Conservation (phyloP, 2,797 vertebrate genomes). For the Rhinatrema bivittatum region DNA sequence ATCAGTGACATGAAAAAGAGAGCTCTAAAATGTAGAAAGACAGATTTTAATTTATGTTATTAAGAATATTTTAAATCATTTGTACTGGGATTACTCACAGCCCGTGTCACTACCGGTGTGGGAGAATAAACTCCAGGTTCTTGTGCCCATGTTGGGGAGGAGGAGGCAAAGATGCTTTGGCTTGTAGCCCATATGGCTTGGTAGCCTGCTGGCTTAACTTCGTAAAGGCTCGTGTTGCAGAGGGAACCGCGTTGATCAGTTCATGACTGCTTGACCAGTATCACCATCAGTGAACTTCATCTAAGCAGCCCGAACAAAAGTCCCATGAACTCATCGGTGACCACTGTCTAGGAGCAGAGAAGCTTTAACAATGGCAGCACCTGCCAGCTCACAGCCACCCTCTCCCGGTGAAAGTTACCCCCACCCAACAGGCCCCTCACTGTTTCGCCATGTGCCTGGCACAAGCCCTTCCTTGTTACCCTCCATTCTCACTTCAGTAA, state of each 20-base stretch:
- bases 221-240: slow-evolving; percentile 32
- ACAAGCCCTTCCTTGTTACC: slow-evolving; percentile 75
- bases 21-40: too few relatives aligned
- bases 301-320: slow-evolving; percentile 38
- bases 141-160: slow-evolving; percentile 15
- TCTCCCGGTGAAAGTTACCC: slow-evolving; percentile 48
- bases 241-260: slow-evolving; percentile 27
- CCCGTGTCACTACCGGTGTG: too few relatives aligned
- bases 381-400: slow-evolving; percentile 63
- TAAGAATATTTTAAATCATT: slow-evolving; percentile 10
- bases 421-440: slow-evolving; percentile 52
- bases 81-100: not conserved
- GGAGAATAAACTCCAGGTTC: slow-evolving; percentile 18
- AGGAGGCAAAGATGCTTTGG: slow-evolving; percentile 20
- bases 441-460: slow-evolving; percentile 70
- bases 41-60: slow-evolving; percentile 15
- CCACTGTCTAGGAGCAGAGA: slow-evolving; percentile 61
- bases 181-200: slow-evolving; percentile 38
- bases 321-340: slow-evolving; percentile 44
- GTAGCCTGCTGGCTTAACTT: slow-evolving; percentile 30
- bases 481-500: slow-evolving; percentile 46
- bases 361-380: slow-evolving; percentile 76
- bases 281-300: slow-evolving; percentile 28
- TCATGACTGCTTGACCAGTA: slow-evolving; percentile 40
- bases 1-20: too few relatives aligned